These are phyloP conservation scores for Stenurella melanura DNA, from an alignment of 2,888 invertebrate species.

Conservation along the genomic window DNA sequence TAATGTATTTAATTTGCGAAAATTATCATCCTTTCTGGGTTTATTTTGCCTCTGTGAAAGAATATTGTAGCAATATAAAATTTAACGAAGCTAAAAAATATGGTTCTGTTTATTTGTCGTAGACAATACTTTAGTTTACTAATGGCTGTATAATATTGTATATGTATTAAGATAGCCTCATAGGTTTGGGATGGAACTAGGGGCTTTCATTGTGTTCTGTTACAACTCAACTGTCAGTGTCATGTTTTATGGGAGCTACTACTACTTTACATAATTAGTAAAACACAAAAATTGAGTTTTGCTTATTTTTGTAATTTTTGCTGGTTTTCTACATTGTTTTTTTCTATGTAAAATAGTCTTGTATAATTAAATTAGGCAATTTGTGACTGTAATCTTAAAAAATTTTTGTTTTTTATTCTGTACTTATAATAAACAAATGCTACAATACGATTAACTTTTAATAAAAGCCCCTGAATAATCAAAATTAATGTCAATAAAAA, in stretches of 20 bases:
- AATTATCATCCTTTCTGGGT: slow-evolving; percentile 32
- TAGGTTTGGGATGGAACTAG: slow-evolving; percentile 36
- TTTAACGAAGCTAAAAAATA: slow-evolving; percentile 25
- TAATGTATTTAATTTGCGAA: slow-evolving; percentile 24
- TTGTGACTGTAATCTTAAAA: slow-evolving; percentile 40
- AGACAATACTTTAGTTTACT: slow-evolving; percentile 24
- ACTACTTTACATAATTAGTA: slow-evolving; percentile 20
- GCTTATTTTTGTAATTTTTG: slow-evolving; percentile 11
- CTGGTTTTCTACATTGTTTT: slow-evolving; percentile 8
- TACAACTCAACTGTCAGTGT: slow-evolving; percentile 35
- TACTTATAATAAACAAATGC: slow-evolving; percentile 45
- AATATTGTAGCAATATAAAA: slow-evolving; percentile 46
- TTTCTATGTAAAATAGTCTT: slow-evolving; percentile 23
- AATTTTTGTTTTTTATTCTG: slow-evolving; percentile 32
- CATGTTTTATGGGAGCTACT: slow-evolving; percentile 22
- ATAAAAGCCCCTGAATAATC: background rate
- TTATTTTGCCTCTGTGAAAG: slow-evolving; percentile 32
- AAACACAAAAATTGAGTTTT: background rate
- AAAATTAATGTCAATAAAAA: no score
- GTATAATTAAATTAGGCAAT: slow-evolving; percentile 32
- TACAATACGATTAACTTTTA: slow-evolving; percentile 37
- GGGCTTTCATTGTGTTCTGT: slow-evolving; percentile 37
- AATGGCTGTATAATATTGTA: slow-evolving; percentile 34
- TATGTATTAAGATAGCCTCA: slow-evolving; percentile 30
- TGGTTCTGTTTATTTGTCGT: slow-evolving; percentile 37